These are phyloP conservation scores for Erynnis tages DNA, from an alignment of 2,888 invertebrate genomes.

Conservation along the genomic window DNA sequence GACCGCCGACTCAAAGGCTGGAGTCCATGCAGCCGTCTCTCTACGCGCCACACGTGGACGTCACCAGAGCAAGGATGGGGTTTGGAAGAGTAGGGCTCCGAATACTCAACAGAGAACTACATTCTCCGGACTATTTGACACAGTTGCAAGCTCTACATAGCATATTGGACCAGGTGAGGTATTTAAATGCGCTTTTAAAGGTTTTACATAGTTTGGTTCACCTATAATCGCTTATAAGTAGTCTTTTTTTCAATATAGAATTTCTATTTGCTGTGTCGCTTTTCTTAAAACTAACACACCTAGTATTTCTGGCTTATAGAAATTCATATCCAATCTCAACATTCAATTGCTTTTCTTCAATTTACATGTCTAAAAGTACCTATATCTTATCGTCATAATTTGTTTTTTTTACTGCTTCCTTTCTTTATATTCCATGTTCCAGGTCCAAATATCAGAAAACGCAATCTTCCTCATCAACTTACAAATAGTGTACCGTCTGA, in stretches of 20 bases:
- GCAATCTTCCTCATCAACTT: constrained; percentile 59
- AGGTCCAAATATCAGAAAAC: constrained; percentile 68
- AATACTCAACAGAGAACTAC: constrained; percentile 58
- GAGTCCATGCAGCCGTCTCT: constrained; percentile 69
- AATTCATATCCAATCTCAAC: too few species aligned
- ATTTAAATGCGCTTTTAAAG: neutral
- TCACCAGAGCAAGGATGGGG: constrained; percentile 56
- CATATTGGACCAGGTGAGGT: constrained; percentile 59
- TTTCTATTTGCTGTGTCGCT: too few species aligned
- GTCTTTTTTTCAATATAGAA: too few species aligned
- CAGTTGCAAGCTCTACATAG: constrained; percentile 66
- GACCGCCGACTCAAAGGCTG: constrained; percentile 51
- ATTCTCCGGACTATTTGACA: constrained; percentile 50
- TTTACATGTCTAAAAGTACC: too few species aligned
- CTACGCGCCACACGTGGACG: constrained; percentile 60
- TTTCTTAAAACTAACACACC: too few species aligned
- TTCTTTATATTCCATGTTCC: too few species aligned
- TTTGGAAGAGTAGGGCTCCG: constrained; percentile 62
- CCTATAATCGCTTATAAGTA: too few species aligned
- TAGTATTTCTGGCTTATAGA: too few species aligned
- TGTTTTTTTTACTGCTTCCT: too few species aligned
- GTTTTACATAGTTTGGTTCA: too few species aligned
- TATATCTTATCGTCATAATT: neutral
- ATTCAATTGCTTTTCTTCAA: too few species aligned
- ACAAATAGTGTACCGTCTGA: constrained; percentile 59